Evolutionary conservation across 2,113 vertebrate genomes (phyloP).

Genomic region (Paralichthys olivaceus): DNA sequence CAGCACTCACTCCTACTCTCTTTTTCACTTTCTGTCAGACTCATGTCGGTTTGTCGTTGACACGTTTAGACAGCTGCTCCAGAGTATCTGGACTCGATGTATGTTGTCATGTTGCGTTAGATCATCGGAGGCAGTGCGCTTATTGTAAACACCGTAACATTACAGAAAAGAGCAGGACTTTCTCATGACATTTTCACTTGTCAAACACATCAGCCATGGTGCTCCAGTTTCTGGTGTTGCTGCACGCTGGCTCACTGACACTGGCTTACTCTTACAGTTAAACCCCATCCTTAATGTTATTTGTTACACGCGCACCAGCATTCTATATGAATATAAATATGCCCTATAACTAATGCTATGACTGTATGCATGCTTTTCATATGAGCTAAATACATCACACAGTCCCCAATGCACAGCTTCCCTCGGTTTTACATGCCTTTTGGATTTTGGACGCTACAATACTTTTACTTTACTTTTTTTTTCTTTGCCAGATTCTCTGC

Average conservation of each 20-base stretch:
- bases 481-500: conserved; percentile 13
- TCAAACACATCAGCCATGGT: background rate
- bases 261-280: background rate
- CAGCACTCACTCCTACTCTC: conserved; percentile 43
- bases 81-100: background rate
- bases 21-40: conserved; percentile 35
- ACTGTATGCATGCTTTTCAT: background rate
- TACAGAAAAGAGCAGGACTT: background rate
- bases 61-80: conserved; percentile 31
- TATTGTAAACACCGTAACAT: background rate
- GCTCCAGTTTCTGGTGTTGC: background rate
- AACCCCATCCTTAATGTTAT: background rate
- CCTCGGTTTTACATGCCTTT: background rate
- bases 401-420: background rate
- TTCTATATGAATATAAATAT: background rate
- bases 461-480: background rate
- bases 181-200: conserved; percentile 4
- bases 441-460: background rate
- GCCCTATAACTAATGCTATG: background rate
- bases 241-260: background rate
- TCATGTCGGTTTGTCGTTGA: conserved; percentile 8
- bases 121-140: conserved; percentile 18
- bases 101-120: conserved; percentile 13
- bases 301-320: background rate
- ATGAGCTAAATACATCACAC: background rate